Evolutionary conservation across 2,888 invertebrate genomes (phyloP).

Genomic region (Eilema sororculum): DNA sequence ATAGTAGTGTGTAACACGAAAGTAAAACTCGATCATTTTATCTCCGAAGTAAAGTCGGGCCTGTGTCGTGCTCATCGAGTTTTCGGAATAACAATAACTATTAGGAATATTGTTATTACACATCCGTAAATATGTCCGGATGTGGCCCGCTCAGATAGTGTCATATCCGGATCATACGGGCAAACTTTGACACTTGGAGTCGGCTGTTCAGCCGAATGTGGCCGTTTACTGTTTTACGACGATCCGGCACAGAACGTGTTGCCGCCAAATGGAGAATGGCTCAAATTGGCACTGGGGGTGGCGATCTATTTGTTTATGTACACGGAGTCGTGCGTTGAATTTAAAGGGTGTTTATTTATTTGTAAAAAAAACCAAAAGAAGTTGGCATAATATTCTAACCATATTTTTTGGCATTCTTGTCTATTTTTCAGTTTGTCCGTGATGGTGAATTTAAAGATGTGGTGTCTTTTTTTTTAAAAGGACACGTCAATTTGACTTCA

Average conservation of each 20-base stretch:
- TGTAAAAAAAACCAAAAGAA: no score
- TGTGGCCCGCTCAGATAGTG: constrained; percentile 42
- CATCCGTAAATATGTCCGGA: constrained; percentile 46
- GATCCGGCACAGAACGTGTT: constrained; percentile 41
- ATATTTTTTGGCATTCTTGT: no score
- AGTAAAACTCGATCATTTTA: background rate
- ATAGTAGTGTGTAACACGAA: background rate
- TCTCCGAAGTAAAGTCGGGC: constrained; percentile 7
- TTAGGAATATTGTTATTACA: constrained; percentile 52
- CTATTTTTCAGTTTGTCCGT: no score
- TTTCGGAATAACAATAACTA: constrained; percentile 40
- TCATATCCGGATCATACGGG: constrained; percentile 45
- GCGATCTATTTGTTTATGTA: constrained; percentile 13
- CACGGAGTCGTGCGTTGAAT: background rate
- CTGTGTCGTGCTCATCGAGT: constrained; percentile 5
- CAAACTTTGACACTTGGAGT: constrained; percentile 50
- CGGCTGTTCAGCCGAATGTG: constrained; percentile 39
- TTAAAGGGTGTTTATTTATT: constrained; percentile 1
- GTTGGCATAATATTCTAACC: no score
- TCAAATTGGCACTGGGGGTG: constrained; percentile 16
- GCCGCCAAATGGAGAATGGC: constrained; percentile 29
- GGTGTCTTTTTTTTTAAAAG: no score
- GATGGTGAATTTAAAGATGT: no score
- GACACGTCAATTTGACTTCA: no score
- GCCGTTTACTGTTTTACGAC: constrained; percentile 49